Conservation (phyloP, 2,113 vertebrate genomes). For the Thunnus thynnus region DNA sequence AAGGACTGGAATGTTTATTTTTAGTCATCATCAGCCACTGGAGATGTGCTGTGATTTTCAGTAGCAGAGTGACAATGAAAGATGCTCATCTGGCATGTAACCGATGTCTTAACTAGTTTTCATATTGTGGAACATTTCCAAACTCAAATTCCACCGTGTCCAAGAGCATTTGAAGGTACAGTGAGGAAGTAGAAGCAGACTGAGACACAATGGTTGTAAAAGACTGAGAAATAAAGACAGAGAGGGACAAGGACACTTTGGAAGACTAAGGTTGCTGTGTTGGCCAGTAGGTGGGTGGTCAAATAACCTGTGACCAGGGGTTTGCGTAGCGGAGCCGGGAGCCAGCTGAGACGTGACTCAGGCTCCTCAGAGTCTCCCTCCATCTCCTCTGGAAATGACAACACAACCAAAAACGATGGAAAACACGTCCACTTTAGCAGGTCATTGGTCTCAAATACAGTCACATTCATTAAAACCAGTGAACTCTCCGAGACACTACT, state of each 20-base stretch:
- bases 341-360: conserved; percentile 75
- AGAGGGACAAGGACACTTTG: background rate
- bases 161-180: conserved; percentile 12
- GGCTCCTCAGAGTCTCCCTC: conserved; percentile 64
- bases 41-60: too few relatives aligned
- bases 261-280: background rate
- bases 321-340: conserved; percentile 66
- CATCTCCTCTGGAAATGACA: conserved; percentile 63
- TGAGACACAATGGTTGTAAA: background rate
- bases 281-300: background rate
- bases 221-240: conserved; percentile 14
- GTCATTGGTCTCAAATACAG: background rate
- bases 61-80: background rate
- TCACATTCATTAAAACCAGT: background rate
- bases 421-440: background rate
- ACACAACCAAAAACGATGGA: conserved; percentile 16
- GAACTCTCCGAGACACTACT: background rate
- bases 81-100: background rate
- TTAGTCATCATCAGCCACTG: too few relatives aligned
- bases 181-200: background rate
- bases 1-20: background rate
- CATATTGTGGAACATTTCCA: background rate
- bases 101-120: background rate
- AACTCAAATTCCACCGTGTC: background rate
- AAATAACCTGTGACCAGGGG: conserved; percentile 69